Percentiles rank a stretch among this genome's conserved stretches.
phyloP scores from a whole-genome alignment of 2,888 invertebrate genomes.

The Dynastes grantii region DNA sequence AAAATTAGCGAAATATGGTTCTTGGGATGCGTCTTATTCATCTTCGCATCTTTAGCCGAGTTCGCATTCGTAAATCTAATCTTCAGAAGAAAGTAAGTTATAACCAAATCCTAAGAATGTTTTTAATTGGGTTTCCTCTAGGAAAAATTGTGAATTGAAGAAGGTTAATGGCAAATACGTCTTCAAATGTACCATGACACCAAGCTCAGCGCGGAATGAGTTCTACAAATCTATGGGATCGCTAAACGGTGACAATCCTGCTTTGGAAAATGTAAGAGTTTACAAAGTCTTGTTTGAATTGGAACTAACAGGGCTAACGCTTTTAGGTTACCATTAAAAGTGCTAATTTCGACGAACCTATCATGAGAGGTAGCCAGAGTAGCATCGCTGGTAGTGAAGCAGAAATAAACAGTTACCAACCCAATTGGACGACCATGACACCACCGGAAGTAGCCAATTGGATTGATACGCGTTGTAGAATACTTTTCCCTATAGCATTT shows the following conservation, averaged over 20 bases:
- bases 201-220: constrained; percentile 82
- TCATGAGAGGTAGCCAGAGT: background rate
- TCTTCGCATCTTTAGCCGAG: constrained; percentile 88
- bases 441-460: constrained; percentile 91
- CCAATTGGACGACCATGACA: constrained; percentile 85
- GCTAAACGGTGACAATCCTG: constrained; percentile 67
- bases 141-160: constrained; percentile 72
- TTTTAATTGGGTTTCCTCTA: background rate
- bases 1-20: constrained; percentile 95
- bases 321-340: background rate
- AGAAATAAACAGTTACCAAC: constrained; percentile 58
- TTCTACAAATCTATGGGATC: constrained; percentile 76
- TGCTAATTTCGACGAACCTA: background rate
- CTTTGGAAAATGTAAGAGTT: background rate
- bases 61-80: constrained; percentile 93
- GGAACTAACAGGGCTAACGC: background rate
- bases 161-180: constrained; percentile 88
- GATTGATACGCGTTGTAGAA: constrained; percentile 86
- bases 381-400: background rate
- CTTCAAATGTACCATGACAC: constrained; percentile 86
- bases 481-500: constrained; percentile 85
- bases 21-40: constrained; percentile 86
- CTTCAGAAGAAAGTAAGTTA: constrained; percentile 84
- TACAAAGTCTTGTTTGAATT: too few species aligned
- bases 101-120: too few species aligned